Evolutionary conservation across 2,797 vertebrate genomes (phyloP), one percentile per base, ranked within the genome.

Genomic region (Xenopus petersii): DNA sequence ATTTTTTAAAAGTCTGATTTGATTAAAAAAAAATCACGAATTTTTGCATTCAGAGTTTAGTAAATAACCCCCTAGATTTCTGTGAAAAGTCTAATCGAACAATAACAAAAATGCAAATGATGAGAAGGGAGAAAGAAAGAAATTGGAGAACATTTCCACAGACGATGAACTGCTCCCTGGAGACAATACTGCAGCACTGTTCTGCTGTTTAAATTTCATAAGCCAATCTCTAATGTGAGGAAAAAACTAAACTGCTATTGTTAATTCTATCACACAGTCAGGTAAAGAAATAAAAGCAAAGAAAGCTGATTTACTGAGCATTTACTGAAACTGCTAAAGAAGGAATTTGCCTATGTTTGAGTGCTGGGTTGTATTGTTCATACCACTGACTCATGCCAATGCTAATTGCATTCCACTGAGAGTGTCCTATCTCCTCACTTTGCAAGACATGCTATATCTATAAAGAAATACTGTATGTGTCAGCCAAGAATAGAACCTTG

Each of bases 401-500:
- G 67, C 30, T 59, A 69, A 69, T 69, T 69, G 26, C 16, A 54
- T 30, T 56, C 54, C 36, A 42, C 51, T 36, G 54, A 17, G 33
- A 58, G 30, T 16, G 51, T 59, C 33, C 36, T 13, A 49, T 51
- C 26, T 60, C 42, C 3, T n/a, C 71, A 66, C 68, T 54, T 66
- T 61, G 26, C 4, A 30, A 70, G 16, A 42, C 4, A 11, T 15
- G 55, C 36, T 6, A 42, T 42, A 42, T 42, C 36, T 42, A 8
- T 59, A 58, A 15, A 30, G n/a, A 70, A 60, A 76, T 30, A n/a
- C n/a, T n/a, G n/a, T n/a, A 4, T 24, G 49, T 77, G 24, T 30
- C 55, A 71, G 56, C 63, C 33, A 71, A 67, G 13, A 77, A 71
- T 46, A 67, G 63, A 64, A 42, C 11, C 63, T 26, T 49, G 21